Conservation (phyloP, 2,888 invertebrate genomes). For the Galeruca laticollis region DNA sequence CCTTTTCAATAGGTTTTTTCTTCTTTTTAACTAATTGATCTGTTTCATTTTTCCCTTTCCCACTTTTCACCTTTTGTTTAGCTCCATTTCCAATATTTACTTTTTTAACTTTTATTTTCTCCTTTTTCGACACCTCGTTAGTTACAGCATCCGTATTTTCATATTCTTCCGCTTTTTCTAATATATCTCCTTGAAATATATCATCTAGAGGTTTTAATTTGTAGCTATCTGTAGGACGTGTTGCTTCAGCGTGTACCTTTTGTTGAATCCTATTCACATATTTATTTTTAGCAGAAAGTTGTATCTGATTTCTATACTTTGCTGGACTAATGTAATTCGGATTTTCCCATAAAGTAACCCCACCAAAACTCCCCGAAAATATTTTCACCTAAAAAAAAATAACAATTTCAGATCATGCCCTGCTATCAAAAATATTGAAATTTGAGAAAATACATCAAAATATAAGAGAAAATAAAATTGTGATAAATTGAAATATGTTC, state of each 20-base stretch:
- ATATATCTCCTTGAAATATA: constrained; percentile 75
- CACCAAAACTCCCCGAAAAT: constrained; percentile 95
- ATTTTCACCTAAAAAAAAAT: constrained; percentile 81
- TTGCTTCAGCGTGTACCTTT: constrained; percentile 80
- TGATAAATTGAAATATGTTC: too few species aligned
- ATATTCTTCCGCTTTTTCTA: constrained; percentile 70
- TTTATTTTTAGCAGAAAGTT: constrained; percentile 64
- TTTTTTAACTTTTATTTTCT: constrained; percentile 15
- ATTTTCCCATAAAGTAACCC: constrained; percentile 93
- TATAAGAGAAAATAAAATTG: too few species aligned
- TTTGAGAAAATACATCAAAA: background rate
- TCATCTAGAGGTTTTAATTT: constrained; percentile 80
- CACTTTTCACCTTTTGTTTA: constrained; percentile 7
- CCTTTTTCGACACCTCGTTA: background rate
- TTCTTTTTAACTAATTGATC: background rate
- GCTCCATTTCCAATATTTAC: background rate
- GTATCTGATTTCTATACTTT: constrained; percentile 77
- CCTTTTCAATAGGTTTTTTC: constrained; percentile 4
- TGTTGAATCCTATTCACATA: constrained; percentile 86
- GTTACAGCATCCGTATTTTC: background rate
- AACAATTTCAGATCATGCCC: too few species aligned
- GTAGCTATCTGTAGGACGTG: constrained; percentile 80
- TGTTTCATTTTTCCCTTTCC: background rate
- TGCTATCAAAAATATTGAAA: background rate
- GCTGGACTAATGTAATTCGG: constrained; percentile 91